Evolutionary conservation across 2,113 vertebrate genomes (phyloP).

Genomic region (Prietella phreatophila): DNA sequence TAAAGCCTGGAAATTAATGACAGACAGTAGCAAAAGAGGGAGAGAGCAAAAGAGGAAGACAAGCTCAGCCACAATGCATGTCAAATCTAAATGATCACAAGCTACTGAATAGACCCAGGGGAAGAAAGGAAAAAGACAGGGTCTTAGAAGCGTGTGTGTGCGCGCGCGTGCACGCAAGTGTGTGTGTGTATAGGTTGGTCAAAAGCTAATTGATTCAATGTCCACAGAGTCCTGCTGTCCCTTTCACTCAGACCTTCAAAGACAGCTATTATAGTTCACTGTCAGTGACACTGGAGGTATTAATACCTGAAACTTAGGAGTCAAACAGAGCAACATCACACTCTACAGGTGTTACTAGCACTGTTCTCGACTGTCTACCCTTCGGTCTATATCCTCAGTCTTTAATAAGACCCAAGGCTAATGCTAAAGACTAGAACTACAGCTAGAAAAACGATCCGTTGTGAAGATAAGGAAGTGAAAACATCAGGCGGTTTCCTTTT

Average conservation of each 20-base stretch:
- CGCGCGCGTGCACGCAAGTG: slow-evolving; percentile 30
- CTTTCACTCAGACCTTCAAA: slow-evolving; percentile 58
- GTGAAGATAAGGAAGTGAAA: background rate
- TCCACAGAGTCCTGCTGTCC: slow-evolving; percentile 70
- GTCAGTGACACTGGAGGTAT: slow-evolving; percentile 30
- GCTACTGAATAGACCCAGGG: slow-evolving; percentile 83
- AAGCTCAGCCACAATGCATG: slow-evolving; percentile 92
- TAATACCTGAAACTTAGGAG: slow-evolving; percentile 42
- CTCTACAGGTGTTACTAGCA: slow-evolving; percentile 25
- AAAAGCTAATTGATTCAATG: slow-evolving; percentile 91
- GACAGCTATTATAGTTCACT: slow-evolving; percentile 42
- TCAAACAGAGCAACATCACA: slow-evolving; percentile 29
- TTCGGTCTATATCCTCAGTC: background rate
- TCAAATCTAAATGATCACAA: slow-evolving; percentile 99
- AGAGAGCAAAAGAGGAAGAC: slow-evolving; percentile 70
- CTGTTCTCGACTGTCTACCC: slow-evolving; percentile 3
- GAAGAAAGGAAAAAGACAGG: slow-evolving; percentile 76
- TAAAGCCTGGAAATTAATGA: slow-evolving; percentile 97
- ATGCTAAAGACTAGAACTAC: background rate
- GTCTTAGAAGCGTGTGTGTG: slow-evolving; percentile 53
- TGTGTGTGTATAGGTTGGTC: slow-evolving; percentile 61
- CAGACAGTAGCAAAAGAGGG: slow-evolving; percentile 86
- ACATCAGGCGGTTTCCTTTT: background rate
- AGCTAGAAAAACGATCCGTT: background rate
- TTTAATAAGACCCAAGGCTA: background rate